A percentile compares a stretch with the other conserved stretches of the same genome.
phyloP scores from a whole-genome alignment of 2,797 vertebrate genomes.

The Malacoctenus gilli region DNA sequence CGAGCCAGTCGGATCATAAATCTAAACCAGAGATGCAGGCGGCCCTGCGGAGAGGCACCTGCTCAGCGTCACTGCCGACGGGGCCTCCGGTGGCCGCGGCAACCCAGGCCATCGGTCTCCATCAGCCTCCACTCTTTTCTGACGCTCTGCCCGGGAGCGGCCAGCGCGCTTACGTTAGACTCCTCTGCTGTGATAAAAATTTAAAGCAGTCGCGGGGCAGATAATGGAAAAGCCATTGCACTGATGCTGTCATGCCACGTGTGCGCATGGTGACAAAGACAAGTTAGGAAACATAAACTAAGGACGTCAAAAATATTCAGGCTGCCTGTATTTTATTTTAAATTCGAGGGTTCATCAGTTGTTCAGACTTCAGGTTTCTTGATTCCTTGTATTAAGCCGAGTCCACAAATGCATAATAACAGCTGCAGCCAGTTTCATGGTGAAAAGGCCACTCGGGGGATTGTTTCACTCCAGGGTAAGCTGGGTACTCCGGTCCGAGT shows the following conservation, averaged over 20 bases:
- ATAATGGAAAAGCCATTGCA: conserved; percentile 2
- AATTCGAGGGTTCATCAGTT: too few relatives aligned
- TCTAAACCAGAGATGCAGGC: conserved; percentile 44
- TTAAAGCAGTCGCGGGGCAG: background rate
- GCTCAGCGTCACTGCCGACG: conserved; percentile 47
- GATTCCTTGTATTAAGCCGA: too few relatives aligned
- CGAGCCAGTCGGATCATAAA: conserved; percentile 41
- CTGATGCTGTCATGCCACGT: background rate
- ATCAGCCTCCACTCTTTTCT: conserved; percentile 26
- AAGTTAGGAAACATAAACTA: too few relatives aligned
- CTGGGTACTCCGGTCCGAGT: too few relatives aligned
- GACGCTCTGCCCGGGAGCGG: conserved; percentile 7
- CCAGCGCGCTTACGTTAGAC: conserved; percentile 2
- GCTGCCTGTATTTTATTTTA: too few relatives aligned
- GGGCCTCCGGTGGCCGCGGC: conserved; percentile 22
- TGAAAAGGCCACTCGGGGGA: too few relatives aligned
- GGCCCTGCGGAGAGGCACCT: conserved; percentile 52
- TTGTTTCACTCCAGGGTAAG: too few relatives aligned
- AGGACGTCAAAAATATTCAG: too few relatives aligned
- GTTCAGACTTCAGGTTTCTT: too few relatives aligned
- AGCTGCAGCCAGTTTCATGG: too few relatives aligned
- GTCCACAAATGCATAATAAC: too few relatives aligned
- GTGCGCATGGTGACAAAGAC: too few relatives aligned
- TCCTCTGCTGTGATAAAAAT: conserved; percentile 14
- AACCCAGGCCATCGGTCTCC: conserved; percentile 38